Conservation (phyloP, 2,113 vertebrate genomes). For the Sakesphorus luctuosus region DNA sequence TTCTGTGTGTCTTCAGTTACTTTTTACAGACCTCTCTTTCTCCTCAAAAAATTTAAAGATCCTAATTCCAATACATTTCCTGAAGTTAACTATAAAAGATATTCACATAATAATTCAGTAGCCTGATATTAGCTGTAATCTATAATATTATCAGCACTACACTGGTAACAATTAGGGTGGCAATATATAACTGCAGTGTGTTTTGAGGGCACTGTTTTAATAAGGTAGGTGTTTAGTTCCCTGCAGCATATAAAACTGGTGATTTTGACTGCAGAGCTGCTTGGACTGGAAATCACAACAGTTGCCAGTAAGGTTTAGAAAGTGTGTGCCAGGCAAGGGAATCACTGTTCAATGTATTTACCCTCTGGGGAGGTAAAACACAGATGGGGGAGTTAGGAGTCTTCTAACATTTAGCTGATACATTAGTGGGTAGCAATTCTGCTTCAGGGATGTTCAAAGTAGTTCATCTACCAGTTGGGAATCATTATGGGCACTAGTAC, state of each 20-base stretch:
- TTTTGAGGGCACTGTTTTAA: constrained; percentile 68
- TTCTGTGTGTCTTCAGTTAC: constrained; percentile 25
- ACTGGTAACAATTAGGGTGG: constrained; percentile 55
- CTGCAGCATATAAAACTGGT: constrained; percentile 67
- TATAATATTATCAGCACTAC: constrained; percentile 49
- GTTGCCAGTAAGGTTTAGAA: constrained; percentile 80
- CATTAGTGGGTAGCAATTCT: constrained; percentile 72
- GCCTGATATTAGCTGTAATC: constrained; percentile 60
- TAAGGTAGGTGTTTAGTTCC: constrained; percentile 70
- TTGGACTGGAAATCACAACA: constrained; percentile 77
- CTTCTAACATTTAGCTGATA: constrained; percentile 78
- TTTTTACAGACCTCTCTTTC: neutral
- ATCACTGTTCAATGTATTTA: constrained; percentile 77
- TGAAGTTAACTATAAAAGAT: constrained; percentile 59
- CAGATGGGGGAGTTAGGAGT: constrained; percentile 80
- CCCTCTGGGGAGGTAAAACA: constrained; percentile 82
- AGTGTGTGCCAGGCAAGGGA: constrained; percentile 77
- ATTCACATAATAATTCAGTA: constrained; percentile 45
- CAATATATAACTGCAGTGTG: constrained; percentile 19
- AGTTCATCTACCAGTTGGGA: constrained; percentile 53
- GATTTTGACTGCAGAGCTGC: constrained; percentile 73
- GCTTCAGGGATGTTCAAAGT: constrained; percentile 56
- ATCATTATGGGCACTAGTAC: constrained; percentile 13
- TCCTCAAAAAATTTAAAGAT: neutral
- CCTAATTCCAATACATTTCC: constrained; percentile 42